These are phyloP conservation scores for Albula goreensis DNA, from an alignment of 2,113 vertebrate species.

Conservation along the genomic window DNA sequence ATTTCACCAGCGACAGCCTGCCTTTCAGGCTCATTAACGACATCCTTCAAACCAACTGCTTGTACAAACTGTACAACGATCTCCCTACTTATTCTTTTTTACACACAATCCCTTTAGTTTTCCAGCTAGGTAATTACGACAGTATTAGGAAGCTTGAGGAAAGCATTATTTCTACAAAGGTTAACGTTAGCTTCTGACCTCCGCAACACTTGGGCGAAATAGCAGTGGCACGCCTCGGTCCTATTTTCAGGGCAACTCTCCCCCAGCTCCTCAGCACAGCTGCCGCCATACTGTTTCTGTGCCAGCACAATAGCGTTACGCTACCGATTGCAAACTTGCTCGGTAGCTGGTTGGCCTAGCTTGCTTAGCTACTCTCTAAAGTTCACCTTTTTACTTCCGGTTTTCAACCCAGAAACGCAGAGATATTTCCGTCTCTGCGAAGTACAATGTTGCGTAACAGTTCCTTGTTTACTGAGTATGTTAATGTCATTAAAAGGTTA, in stretches of 20 bases:
- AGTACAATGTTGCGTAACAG: not conserved
- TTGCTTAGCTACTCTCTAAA: not conserved
- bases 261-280: not conserved
- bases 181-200: not conserved
- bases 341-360: not conserved
- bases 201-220: not conserved
- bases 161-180: not conserved
- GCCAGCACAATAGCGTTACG: not conserved
- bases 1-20: not conserved
- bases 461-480: not conserved
- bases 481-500: not conserved
- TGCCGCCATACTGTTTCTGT: not conserved
- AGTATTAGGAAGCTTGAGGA: not conserved
- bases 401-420: not conserved
- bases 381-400: not conserved
- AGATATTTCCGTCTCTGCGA: not conserved
- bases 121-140: not conserved
- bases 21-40: not conserved
- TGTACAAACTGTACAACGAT: not conserved
- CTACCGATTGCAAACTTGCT: not conserved
- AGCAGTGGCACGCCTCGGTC: not conserved
- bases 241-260: not conserved
- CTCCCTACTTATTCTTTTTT: not conserved
- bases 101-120: not conserved
- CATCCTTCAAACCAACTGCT: not conserved